These are phyloP conservation scores for Dryobotodes eremita DNA, from an alignment of 2,888 invertebrate species.

Conservation along the genomic window DNA sequence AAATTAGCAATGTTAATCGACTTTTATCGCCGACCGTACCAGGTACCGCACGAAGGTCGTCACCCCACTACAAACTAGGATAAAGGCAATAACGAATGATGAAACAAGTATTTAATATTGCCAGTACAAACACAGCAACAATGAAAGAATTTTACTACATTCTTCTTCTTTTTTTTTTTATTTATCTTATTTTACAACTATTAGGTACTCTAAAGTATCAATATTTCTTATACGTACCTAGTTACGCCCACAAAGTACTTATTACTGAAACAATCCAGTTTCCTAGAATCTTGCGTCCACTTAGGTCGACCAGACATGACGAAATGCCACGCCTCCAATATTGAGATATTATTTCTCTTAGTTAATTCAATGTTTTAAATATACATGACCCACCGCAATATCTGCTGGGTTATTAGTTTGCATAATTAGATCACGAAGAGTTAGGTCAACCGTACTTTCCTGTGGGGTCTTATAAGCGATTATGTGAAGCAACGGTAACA, in stretches of 20 bases:
- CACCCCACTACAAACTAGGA: not conserved
- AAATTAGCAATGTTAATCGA: not conserved
- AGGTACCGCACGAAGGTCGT: not conserved
- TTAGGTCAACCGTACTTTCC: slow-evolving; percentile 8
- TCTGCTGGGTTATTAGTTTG: slow-evolving; percentile 30
- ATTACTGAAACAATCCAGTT: slow-evolving; percentile 42
- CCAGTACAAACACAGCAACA: not conserved
- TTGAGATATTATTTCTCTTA: slow-evolving; percentile 16
- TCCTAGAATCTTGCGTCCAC: slow-evolving; percentile 17
- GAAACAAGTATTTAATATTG: not conserved
- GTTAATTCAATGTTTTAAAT: slow-evolving; percentile 23
- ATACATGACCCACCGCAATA: slow-evolving; percentile 36
- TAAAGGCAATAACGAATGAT: not conserved
- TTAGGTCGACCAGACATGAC: slow-evolving; percentile 43
- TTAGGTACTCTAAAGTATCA: not conserved
- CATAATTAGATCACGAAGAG: slow-evolving; percentile 10
- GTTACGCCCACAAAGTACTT: slow-evolving; percentile 10
- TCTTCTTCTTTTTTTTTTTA: too few species aligned
- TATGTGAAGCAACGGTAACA: slow-evolving; percentile 7
- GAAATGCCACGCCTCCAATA: slow-evolving; percentile 49
- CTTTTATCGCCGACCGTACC: not conserved
- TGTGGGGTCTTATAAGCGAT: not conserved
- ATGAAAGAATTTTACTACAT: not conserved
- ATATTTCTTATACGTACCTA: not conserved
- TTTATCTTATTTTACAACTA: too few species aligned